phyloP scores from a whole-genome alignment of 2,113 vertebrate genomes.

The Gallinago jamesoni region DNA sequence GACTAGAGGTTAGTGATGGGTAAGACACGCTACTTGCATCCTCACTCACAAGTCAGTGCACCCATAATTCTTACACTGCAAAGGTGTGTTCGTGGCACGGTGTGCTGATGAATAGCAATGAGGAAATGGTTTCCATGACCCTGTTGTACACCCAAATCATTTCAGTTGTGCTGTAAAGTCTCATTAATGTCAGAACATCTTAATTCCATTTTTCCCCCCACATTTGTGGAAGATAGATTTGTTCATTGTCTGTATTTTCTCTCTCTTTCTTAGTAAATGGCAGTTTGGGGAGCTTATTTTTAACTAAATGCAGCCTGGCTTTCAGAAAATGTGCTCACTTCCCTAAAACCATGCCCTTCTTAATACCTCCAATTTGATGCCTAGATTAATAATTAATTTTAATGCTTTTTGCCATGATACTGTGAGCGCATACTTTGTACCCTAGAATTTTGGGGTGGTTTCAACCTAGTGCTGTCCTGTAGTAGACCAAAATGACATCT shows the following conservation, averaged over 20 bases:
- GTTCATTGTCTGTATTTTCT: background rate
- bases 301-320: background rate
- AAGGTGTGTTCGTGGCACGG: background rate
- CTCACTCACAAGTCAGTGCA: background rate
- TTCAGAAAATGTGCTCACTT: background rate
- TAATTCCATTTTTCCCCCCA: background rate
- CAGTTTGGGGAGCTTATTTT: background rate
- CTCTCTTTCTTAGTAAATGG: background rate
- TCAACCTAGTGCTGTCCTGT: background rate
- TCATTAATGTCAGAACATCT: background rate
- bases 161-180: background rate
- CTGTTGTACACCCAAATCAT: background rate
- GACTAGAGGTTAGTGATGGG: background rate
- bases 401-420: background rate
- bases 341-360: background rate
- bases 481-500: background rate
- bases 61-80: background rate
- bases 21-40: background rate
- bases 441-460: background rate
- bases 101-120: background rate
- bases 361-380: background rate
- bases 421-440: background rate
- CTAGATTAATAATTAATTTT: background rate
- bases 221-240: background rate
- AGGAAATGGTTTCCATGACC: background rate